phyloP scores from a whole-genome alignment of 53 echinoderm and acorn worm genomes.

The Echinarachnius parma region DNA sequence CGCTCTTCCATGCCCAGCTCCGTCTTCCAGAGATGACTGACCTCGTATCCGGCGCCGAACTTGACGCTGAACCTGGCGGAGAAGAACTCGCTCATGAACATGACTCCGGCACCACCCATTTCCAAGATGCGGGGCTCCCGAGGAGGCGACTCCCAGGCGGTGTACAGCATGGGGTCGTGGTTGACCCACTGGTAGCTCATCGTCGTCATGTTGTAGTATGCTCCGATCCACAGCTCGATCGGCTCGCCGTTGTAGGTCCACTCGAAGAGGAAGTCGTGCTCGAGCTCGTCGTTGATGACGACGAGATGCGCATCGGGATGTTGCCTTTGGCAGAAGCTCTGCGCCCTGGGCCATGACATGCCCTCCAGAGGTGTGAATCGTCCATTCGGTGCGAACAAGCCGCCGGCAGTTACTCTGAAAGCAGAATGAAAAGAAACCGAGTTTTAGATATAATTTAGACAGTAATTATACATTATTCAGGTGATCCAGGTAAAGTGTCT shows the following conservation, averaged over 20 bases:
- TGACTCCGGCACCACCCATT: not conserved
- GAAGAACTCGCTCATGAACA: slow-evolving; percentile 11
- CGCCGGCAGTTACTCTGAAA: too few species aligned
- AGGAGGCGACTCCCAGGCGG: not conserved
- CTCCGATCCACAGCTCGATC: not conserved
- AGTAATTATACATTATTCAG: too few species aligned
- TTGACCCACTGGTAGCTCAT: not conserved
- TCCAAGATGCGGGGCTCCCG: not conserved
- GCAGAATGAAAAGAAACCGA: too few species aligned
- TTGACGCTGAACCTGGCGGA: not conserved
- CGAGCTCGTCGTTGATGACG: not conserved
- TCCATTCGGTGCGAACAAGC: not conserved
- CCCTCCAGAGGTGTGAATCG: not conserved
- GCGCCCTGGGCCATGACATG: not conserved
- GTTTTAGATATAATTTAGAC: too few species aligned
- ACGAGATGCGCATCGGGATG: not conserved
- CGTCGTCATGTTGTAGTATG: not conserved
- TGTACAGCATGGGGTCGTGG: not conserved
- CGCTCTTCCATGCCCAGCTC: not conserved
- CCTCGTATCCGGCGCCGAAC: not conserved
- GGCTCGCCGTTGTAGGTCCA: not conserved
- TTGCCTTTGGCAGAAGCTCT: not conserved
- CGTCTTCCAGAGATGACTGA: slow-evolving; percentile 2
- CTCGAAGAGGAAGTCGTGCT: not conserved
- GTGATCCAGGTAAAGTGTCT: too few species aligned